A percentile compares a stretch with the other conserved stretches of the same genome.
These are phyloP conservation scores for Opisthograptis luteolata DNA, from an alignment of 2,888 invertebrate species.

Conservation along the genomic window DNA sequence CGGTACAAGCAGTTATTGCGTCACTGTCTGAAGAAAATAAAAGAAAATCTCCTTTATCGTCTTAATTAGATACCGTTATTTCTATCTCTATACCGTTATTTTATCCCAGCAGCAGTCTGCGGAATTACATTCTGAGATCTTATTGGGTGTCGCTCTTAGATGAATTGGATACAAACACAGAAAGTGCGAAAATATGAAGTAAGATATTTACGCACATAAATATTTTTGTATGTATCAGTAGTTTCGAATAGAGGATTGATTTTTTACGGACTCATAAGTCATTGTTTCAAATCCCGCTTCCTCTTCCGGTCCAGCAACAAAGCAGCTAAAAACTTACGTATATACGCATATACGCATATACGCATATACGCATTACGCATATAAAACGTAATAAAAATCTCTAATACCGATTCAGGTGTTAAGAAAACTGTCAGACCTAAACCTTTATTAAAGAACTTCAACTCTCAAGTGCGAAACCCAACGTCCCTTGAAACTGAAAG, in stretches of 20 bases:
- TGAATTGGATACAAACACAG: not conserved
- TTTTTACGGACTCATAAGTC: no score
- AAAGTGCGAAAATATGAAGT: no score
- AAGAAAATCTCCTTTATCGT: conserved; percentile 11
- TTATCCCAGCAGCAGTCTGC: not conserved
- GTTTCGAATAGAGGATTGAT: no score
- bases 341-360: no score
- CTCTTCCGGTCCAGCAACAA: no score
- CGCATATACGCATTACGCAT: no score
- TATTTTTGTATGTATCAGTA: no score
- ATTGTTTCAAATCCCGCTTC: no score
- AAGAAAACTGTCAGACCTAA: not conserved
- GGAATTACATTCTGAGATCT: not conserved
- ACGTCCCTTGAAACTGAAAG: conserved; percentile 35
- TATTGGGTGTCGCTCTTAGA: not conserved
- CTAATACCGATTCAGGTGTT: no score
- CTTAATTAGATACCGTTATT: conserved; percentile 6
- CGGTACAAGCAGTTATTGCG: conserved; percentile 71
- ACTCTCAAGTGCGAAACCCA: conserved; percentile 1
- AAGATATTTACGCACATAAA: no score
- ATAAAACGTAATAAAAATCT: no score
- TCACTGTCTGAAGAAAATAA: conserved; percentile 22
- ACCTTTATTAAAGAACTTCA: not conserved
- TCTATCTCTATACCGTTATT: not conserved
- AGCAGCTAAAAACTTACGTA: no score